These are phyloP conservation scores for Xerus inauris DNA, from an alignment of 2,113 vertebrate genomes.

Conservation along the genomic window DNA sequence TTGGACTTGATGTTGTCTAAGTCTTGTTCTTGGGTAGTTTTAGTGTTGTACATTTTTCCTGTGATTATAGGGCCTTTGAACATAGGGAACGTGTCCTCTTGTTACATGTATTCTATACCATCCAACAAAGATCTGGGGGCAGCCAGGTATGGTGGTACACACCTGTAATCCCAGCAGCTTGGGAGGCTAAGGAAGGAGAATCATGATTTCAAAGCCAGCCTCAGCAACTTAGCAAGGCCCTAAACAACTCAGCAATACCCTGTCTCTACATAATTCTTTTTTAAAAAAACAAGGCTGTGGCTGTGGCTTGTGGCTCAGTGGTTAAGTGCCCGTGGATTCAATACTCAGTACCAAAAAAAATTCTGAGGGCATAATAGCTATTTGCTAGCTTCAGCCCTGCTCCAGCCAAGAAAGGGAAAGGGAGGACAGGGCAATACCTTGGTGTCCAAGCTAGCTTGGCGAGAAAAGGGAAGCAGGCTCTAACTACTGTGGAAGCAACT, in stretches of 20 bases:
- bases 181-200: too few relatives aligned
- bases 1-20: background rate
- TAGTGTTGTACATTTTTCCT: background rate
- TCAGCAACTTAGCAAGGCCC: too few relatives aligned
- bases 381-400: background rate
- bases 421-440: background rate
- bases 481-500: conserved; percentile 9
- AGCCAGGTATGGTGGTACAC: too few relatives aligned
- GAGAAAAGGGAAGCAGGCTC: background rate
- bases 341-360: background rate
- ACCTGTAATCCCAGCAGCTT: too few relatives aligned
- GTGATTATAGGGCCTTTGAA: background rate
- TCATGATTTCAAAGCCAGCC: too few relatives aligned
- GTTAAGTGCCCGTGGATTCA: too few relatives aligned
- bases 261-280: too few relatives aligned
- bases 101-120: background rate
- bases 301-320: too few relatives aligned
- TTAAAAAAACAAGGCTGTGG: too few relatives aligned
- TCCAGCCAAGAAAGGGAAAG: background rate
- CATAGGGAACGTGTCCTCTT: background rate
- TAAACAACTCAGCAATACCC: too few relatives aligned
- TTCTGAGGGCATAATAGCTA: background rate
- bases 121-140: background rate
- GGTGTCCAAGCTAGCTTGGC: background rate
- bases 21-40: conserved; percentile 2